Conservation (phyloP, 2,797 vertebrate genomes). For the Dryobates pubescens region DNA sequence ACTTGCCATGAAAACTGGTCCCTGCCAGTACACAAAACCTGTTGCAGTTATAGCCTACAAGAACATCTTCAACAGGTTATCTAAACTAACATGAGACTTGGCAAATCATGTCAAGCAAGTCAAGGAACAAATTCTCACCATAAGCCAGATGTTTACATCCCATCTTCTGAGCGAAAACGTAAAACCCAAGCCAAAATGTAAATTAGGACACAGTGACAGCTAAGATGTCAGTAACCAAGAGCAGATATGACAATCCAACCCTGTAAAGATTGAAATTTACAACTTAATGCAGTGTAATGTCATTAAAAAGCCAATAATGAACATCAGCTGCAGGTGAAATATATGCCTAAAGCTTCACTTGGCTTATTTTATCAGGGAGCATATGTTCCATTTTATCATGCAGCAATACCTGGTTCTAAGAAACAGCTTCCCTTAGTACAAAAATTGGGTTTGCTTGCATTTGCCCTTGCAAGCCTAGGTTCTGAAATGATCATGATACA, state of each 20-base stretch:
- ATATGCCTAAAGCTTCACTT: neutral
- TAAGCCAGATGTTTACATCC: neutral
- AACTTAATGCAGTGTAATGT: neutral
- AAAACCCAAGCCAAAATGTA: neutral
- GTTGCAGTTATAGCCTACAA: neutral
- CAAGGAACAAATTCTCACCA: neutral
- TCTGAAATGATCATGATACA: neutral
- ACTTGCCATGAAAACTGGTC: neutral
- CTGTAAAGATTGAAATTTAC: neutral
- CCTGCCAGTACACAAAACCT: neutral
- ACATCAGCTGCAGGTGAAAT: neutral
- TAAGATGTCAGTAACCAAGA: neutral
- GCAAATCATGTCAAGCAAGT: neutral
- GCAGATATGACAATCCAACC: neutral
- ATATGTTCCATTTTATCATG: no score
- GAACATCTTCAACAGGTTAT: neutral
- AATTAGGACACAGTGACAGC: neutral
- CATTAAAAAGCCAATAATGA: neutral
- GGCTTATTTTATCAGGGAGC: neutral
- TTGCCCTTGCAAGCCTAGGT: neutral
- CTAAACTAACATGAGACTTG: neutral
- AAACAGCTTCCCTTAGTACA: neutral
- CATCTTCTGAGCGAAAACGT: neutral
- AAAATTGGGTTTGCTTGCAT: rapidly evolving
- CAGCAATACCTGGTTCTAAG: neutral